Evolutionary conservation across 2,888 invertebrate genomes (phyloP), one percentile per base, ranked within the genome.

Genomic region (Hydropsyche betteni): DNA sequence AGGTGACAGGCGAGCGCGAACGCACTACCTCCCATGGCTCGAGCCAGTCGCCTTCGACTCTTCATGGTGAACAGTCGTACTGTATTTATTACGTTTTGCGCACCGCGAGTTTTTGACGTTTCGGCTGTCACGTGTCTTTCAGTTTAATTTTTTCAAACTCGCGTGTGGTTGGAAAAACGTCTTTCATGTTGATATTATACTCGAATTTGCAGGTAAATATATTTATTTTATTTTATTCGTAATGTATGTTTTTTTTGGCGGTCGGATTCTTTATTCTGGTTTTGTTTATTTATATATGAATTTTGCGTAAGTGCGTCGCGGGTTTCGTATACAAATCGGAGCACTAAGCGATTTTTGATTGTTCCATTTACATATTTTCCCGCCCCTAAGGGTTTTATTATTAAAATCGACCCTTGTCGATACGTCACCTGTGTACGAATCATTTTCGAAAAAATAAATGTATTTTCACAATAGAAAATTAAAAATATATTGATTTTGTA

Each of bases 1-100:
- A n/a, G 64, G 64, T 64, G 64, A 34, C 64, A 33, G n/a, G 64
- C 64, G 64, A 64, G 64, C 34, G 64, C 64, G 64, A 64, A 64
- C 64, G 64, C 64, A 64, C 6, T 36, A 33, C 64, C 44, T 44
- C 7, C 44, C 24, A 24, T 24, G 44, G 10, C 44, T 44, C 44
- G 44, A 4, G 44, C 10, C 64, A 64, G 64, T 64, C 64, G 64
- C 33, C 34, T 34, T 36, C 36, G 64, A 36, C 64, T 64, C 33
- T n/a, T 34, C 12, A 5, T 36, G 34, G 64, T 33, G 64, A 5
- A 5, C 36, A 5, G 36, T 64, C n/a, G 64, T 61, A 55, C 55
- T 8, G 10, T 55, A 1, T n/a, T 55, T n/a, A n/a, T 1, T 1
- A 36, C 36, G 8, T 34, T 12, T 36, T 34, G 58, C 36, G 12